Percentiles rank a stretch among this genome's conserved stretches.
Conservation (phyloP, 2,113 vertebrate genomes). For the Esox niger region DNA sequence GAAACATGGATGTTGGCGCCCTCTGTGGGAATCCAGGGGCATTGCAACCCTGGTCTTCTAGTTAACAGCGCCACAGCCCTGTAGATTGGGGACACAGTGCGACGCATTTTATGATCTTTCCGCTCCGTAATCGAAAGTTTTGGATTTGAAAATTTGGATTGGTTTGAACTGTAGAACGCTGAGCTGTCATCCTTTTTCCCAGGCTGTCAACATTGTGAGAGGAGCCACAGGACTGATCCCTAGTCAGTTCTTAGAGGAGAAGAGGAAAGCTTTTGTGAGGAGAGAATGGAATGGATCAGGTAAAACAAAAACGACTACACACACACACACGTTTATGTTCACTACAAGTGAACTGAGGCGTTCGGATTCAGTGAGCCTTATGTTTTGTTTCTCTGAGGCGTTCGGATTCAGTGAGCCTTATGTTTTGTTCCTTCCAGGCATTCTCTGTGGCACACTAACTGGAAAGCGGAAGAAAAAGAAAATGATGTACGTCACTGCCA, state of each 20-base stretch:
- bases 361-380: no score
- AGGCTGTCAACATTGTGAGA: constrained; percentile 89
- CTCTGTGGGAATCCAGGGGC: no score
- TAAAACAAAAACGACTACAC: no score
- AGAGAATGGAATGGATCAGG: constrained; percentile 88
- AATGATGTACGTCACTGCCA: constrained; percentile 97
- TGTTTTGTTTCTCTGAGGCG: constrained; percentile 9
- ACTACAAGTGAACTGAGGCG: no score
- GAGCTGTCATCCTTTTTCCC: not conserved
- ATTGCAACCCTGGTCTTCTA: no score
- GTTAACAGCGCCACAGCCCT: no score
- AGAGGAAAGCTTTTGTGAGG: constrained; percentile 97
- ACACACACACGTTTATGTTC: no score
- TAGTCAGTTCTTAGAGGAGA: constrained; percentile 97
- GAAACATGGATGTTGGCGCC: no score
- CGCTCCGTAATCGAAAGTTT: no score
- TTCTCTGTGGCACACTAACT: constrained; percentile 88
- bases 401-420: not conserved
- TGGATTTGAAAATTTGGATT: not conserved
- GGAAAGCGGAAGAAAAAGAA: constrained; percentile 97
- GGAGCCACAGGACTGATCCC: constrained; percentile 93
- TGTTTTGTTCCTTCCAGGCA: constrained; percentile 72
- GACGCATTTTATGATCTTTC: no score
- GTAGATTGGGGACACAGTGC: no score
- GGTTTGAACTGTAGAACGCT: constrained; percentile 3